Conservation (phyloP, 2,888 invertebrate species). For the Pollenia griseotomentosa region DNA sequence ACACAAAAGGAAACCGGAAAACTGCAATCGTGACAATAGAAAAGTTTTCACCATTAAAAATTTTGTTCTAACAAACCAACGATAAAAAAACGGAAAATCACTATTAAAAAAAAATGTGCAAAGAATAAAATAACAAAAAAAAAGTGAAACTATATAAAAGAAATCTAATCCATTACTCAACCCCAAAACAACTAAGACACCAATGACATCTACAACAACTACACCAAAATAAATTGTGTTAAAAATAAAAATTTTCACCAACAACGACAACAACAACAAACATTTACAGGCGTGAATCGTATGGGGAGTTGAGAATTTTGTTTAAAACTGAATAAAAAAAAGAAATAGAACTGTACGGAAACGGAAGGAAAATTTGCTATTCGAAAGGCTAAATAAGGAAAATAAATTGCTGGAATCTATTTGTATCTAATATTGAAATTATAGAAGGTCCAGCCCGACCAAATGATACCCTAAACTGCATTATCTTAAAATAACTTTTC, state of each 20-base stretch:
- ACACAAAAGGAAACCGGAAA: slow-evolving; percentile 59
- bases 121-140: slow-evolving; percentile 18
- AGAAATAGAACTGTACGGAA: slow-evolving; percentile 34
- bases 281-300: slow-evolving; percentile 48
- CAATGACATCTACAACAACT: slow-evolving; percentile 26
- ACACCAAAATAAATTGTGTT: slow-evolving; percentile 5
- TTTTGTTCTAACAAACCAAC: slow-evolving; percentile 27
- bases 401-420: slow-evolving; percentile 70
- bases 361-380: slow-evolving; percentile 70
- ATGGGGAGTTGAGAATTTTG: slow-evolving; percentile 19
- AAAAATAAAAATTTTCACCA: slow-evolving; percentile 22
- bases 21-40: slow-evolving; percentile 71
- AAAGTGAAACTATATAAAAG: slow-evolving; percentile 42
- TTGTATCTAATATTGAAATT: not conserved
- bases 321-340: not conserved
- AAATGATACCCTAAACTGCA: no score
- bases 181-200: slow-evolving; percentile 54
- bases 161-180: slow-evolving; percentile 72
- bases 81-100: slow-evolving; percentile 55
- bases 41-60: slow-evolving; percentile 65
- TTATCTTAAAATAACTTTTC: no score
- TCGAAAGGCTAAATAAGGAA: slow-evolving; percentile 70
- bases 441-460: no score
- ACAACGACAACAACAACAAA: slow-evolving; percentile 12
- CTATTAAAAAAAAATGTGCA: slow-evolving; percentile 15